Evolutionary conservation across 2,113 vertebrate genomes (phyloP), one percentile per base, ranked within the genome.

Genomic region (Oryzias woworae): DNA sequence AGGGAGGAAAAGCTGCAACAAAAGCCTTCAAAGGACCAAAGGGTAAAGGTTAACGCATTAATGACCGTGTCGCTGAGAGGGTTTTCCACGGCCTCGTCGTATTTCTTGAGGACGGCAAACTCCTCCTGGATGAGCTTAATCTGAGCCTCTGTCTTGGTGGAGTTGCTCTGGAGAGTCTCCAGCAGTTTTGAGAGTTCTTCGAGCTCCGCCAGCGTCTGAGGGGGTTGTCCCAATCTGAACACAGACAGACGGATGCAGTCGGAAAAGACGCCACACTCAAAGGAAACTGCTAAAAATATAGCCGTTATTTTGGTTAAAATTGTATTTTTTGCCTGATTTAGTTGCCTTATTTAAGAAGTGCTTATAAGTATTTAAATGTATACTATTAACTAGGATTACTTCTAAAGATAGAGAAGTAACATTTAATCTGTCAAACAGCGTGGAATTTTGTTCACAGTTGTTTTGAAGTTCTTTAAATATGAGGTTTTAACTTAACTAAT

Each of bases 101-200:
- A 94, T 83, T 96, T 97, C 56, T 93, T 90, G 14, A 96, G 88
- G 53, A 96, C 92, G 71, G 91, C 70, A 72, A 96, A 96, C 77
- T 95, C 94, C 43, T 97, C 94, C 0, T 96, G 92, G 61, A 96
- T 92, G 47, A 94, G 86, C 4, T 86, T 84, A 71, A 96, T 94
- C 82, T 93, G 92, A 66, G 77, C 71, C 78, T 95, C 92, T 0
- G 85, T 84, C 62, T 80, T 92, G 17, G 82, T 51, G 66, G 93
- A 59, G 53, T 92, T 88, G 0, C 70, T 79, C 66, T 93, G 92
- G n/a, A 96, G 88, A 3, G 85, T 88, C 13, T 92, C 90, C 69
- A 95, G 77, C 18, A 94, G 92, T 23, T 91, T 87, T 54, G 94
- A 53, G 73, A 92, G 94, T 45, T 86, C 75, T 13, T 80, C 84